These are phyloP conservation scores for Deladenus siricidicola DNA, from an alignment of 2,888 invertebrate genomes.

Conservation along the genomic window DNA sequence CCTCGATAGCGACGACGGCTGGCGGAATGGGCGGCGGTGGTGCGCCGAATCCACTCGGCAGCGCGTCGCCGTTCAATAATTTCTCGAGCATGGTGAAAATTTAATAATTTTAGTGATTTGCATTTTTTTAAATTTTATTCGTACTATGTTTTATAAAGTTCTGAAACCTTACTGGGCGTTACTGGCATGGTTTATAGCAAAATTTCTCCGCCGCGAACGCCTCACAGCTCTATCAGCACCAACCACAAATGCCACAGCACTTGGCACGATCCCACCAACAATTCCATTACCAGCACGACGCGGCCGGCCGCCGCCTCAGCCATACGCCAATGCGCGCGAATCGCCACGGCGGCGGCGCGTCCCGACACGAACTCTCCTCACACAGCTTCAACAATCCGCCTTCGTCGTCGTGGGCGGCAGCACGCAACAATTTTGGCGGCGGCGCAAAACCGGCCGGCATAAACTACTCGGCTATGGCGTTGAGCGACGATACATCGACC, in stretches of 20 bases:
- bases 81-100: background rate
- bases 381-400: constrained; percentile 25
- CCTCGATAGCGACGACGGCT: constrained; percentile 1
- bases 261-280: too few species aligned
- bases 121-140: background rate
- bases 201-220: too few species aligned
- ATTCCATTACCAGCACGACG: constrained; percentile 3
- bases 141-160: too few species aligned
- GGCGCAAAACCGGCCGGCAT: background rate
- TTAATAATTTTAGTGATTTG: background rate
- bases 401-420: background rate
- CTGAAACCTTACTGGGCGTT: too few species aligned
- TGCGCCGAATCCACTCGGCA: background rate
- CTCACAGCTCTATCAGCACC: too few species aligned
- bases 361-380: constrained; percentile 26
- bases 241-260: too few species aligned
- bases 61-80: background rate
- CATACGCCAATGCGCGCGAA: background rate
- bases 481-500: too few species aligned
- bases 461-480: background rate
- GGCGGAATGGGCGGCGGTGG: background rate
- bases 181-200: too few species aligned
- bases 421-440: too few species aligned
- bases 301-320: background rate
- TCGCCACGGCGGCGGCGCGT: background rate